Percentiles rank a stretch among this genome's conserved stretches.
These are phyloP conservation scores for Hydra vulgaris DNA, from an alignment of 30 jellyfish, hydroid and myxozoan genomes.

Conservation along the genomic window DNA sequence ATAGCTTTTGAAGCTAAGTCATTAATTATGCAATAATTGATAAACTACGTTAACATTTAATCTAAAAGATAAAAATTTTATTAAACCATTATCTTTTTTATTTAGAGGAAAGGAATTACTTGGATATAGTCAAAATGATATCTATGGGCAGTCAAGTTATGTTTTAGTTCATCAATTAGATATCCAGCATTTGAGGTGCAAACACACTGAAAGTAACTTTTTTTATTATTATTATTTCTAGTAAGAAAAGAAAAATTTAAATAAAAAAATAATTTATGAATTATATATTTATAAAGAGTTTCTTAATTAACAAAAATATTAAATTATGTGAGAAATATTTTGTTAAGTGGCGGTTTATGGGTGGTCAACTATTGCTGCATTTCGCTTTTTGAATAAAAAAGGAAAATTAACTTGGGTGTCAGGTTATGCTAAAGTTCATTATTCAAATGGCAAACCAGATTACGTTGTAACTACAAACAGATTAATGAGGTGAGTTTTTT, in stretches of 20 bases:
- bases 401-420: slow-evolving; percentile 92
- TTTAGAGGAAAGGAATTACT: slow-evolving; percentile 82
- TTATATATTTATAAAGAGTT: background rate
- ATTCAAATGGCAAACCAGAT: slow-evolving; percentile 70
- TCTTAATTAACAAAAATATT: too few relatives aligned
- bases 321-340: too few relatives aligned
- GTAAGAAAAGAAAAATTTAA: background rate
- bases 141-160: slow-evolving; percentile 82
- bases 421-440: slow-evolving; percentile 78
- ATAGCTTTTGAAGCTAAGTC: too few relatives aligned
- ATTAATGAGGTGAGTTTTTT: slow-evolving; percentile 56
- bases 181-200: slow-evolving; percentile 76
- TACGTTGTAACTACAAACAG: slow-evolving; percentile 91
- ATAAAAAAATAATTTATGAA: background rate
- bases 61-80: too few relatives aligned
- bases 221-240: background rate
- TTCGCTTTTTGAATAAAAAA: slow-evolving; percentile 74
- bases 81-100: too few relatives aligned
- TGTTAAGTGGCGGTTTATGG: slow-evolving; percentile 85
- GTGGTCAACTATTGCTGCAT: slow-evolving; percentile 71
- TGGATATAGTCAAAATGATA: slow-evolving; percentile 84
- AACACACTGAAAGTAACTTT: slow-evolving; percentile 80
- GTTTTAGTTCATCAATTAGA: slow-evolving; percentile 92
- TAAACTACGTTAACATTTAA: too few relatives aligned
- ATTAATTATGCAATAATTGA: too few relatives aligned